A percentile compares a stretch with the other conserved stretches of the same genome.
phyloP scores from a whole-genome alignment of 1,140 invertebrate genomes.

The Zaprionus africanus region DNA sequence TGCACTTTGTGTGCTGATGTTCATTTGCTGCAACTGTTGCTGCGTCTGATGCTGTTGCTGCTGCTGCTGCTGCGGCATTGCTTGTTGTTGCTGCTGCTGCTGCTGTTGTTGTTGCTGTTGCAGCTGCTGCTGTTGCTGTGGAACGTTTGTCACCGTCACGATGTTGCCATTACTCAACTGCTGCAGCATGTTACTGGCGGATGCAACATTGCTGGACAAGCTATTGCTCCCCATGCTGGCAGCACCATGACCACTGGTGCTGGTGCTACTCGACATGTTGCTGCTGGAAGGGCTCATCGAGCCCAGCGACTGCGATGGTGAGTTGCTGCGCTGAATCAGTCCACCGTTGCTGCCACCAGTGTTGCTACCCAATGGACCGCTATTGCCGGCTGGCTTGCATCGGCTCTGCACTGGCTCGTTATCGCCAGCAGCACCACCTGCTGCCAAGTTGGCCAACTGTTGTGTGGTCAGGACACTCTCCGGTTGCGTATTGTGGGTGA shows the following conservation, averaged over 20 bases:
- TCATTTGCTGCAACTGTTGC: conserved; percentile 66
- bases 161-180: conserved; percentile 69
- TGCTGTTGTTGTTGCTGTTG: conserved; percentile 24
- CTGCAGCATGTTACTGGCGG: conserved; percentile 62
- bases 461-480: conserved; percentile 75
- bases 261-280: conserved; percentile 82
- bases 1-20: conserved; percentile 45
- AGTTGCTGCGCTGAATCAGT: conserved; percentile 74
- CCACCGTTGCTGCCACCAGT: conserved; percentile 26
- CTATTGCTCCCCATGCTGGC: conserved; percentile 56
- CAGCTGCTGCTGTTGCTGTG: conserved; percentile 51
- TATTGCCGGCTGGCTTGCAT: conserved; percentile 27
- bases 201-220: conserved; percentile 52
- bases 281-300: conserved; percentile 83
- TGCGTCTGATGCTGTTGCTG: conserved; percentile 37
- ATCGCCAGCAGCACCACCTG: conserved; percentile 13
- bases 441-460: conserved; percentile 57
- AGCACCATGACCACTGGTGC: conserved; percentile 72
- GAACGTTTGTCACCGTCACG: conserved; percentile 70
- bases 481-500: conserved; percentile 86
- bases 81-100: conserved; percentile 22
- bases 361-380: conserved; percentile 10
- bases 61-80: conserved; percentile 39
- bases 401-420: conserved; percentile 17
- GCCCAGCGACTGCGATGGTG: conserved; percentile 80